Conservation (phyloP, 2,797 vertebrate genomes). For the Glossophaga mutica region DNA sequence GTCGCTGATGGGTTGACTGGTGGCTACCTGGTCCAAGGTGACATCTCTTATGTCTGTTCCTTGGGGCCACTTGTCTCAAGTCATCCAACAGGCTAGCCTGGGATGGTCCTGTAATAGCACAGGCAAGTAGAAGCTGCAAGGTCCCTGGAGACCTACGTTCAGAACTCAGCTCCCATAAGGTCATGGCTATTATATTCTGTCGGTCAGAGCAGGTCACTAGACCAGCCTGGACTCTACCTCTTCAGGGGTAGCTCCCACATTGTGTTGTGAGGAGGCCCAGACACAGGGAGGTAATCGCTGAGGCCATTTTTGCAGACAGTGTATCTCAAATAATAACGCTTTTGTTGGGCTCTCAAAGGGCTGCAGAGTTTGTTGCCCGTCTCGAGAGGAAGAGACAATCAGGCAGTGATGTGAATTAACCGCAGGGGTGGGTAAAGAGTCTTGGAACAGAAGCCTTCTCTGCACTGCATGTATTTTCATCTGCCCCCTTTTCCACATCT, state of each 20-base stretch:
- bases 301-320: not conserved
- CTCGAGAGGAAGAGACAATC: not conserved
- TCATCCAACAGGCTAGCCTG: not conserved
- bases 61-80: not conserved
- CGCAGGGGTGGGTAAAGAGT: not conserved
- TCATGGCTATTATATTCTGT: not conserved
- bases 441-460: not conserved
- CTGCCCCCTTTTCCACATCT: constrained; percentile 44
- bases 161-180: fast-evolving
- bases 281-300: not conserved
- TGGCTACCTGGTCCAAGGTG: fast-evolving
- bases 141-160: not conserved
- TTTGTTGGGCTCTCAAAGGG: not conserved
- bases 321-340: not conserved
- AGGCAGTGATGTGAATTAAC: not conserved
- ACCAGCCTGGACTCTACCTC: not conserved
- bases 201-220: not conserved
- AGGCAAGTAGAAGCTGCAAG: not conserved
- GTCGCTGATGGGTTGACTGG: fast-evolving
- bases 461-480: not conserved
- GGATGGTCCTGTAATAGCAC: not conserved
- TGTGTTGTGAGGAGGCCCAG: not conserved
- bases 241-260: not conserved
- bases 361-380: not conserved
- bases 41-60: not conserved